Evolutionary conservation across 1,140 invertebrate species (phyloP), one percentile per base, ranked within the genome.

Genomic region (Rhyacophila brunnea): DNA sequence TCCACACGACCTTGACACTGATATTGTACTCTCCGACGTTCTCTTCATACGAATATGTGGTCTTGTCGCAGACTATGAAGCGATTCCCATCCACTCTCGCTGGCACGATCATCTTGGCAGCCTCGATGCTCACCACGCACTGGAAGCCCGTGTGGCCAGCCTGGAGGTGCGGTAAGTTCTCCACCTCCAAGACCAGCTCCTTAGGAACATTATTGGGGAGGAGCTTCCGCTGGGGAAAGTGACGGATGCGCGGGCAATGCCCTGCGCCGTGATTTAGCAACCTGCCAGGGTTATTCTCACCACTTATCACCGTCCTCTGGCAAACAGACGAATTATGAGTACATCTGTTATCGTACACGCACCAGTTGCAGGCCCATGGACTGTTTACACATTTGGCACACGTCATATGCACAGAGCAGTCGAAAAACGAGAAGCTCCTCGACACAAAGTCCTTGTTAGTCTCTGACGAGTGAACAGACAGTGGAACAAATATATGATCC

Each of bases 391-490:
- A 96, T 32, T 88, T 85, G 40, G 86, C 84, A 72, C 93, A 96
- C 65, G 90, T 92, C 9, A 80, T 86, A 72, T 98, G 95, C 54
- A 87, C 85, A 6, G 87, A 88, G 71, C 96, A 98, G 74, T 98
- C 93, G 74, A 93, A 98, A 72, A 93, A 97, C 10, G 92, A 92
- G 75, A 98, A 97, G 72, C 90, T 90, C 47, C 90, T 81, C 1
- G 91, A 93, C 2, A 97, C 94, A 80, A 98, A 96, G 74, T 97
- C 94, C 69, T 95, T 94, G 70, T 96, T 94, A 3, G 93, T 96
- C 77, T 96, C 93, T 13, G 90, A 91, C 9, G 92, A 93, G 14
- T 93, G 84, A 1, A 98, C 92, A 5, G 94, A 92, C n/a, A 98
- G 78, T 10, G 92, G 89, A 43, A 98, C 93, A 62, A 90, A 80